Percentiles rank a stretch among this genome's conserved stretches.
Evolutionary conservation across 2,888 invertebrate species (phyloP).

Genomic region (Anagyrus pseudococci): DNA sequence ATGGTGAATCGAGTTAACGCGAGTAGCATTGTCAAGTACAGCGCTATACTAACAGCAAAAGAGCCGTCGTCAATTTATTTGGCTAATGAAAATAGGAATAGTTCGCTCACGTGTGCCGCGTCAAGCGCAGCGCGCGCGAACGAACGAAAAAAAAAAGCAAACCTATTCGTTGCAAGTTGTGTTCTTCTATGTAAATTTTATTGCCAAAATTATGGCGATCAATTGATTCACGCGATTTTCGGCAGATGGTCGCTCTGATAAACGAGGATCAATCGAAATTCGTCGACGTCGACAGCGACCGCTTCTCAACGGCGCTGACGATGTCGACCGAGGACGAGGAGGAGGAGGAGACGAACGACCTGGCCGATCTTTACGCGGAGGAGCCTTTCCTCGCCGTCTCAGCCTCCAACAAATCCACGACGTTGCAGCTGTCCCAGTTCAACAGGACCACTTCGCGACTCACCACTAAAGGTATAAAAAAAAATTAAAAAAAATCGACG

Average conservation of each 20-base stretch:
- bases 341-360: constrained; percentile 42
- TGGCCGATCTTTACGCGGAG: constrained; percentile 26
- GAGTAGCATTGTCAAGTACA: too few species aligned
- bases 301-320: constrained; percentile 47
- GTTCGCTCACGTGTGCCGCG: too few species aligned
- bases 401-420: constrained; percentile 43
- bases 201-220: background rate
- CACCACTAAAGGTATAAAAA: constrained; percentile 49
- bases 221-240: background rate
- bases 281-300: constrained; percentile 45
- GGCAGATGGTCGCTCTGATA: constrained; percentile 31
- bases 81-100: too few species aligned
- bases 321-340: constrained; percentile 45
- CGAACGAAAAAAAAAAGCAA: too few species aligned
- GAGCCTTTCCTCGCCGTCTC: constrained; percentile 41
- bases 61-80: too few species aligned
- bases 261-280: constrained; percentile 19
- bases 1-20: too few species aligned
- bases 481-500: constrained; percentile 1
- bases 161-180: too few species aligned
- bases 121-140: too few species aligned
- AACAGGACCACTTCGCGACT: constrained; percentile 49
- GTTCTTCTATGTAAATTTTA: too few species aligned
- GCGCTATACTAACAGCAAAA: too few species aligned
- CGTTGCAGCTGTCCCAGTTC: constrained; percentile 47